Evolutionary conservation across 2,113 vertebrate species (phyloP).

Genomic region (Plotosus lineatus): DNA sequence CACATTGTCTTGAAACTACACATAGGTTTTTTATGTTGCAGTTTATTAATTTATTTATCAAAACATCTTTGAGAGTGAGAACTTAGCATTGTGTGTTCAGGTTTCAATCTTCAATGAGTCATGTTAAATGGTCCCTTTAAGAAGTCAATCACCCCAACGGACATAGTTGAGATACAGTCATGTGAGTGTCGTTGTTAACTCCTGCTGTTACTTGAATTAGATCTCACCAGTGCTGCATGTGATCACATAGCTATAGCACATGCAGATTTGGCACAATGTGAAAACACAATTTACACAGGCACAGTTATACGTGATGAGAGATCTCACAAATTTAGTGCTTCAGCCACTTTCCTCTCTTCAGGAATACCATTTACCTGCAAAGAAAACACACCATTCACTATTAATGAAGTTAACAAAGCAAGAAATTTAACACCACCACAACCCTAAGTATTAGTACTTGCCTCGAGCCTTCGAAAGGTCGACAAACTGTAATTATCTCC

Average conservation of each 20-base stretch:
- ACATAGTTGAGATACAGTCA: not conserved
- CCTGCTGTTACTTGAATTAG: not conserved
- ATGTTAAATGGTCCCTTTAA: slow-evolving; percentile 12
- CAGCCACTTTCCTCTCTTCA: slow-evolving; percentile 96
- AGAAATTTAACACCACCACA: slow-evolving; percentile 7
- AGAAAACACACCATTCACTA: slow-evolving; percentile 15
- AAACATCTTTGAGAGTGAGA: slow-evolving; percentile 35
- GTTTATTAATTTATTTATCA: slow-evolving; percentile 45
- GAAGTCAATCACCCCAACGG: not conserved
- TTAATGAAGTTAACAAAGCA: not conserved
- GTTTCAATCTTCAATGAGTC: not conserved
- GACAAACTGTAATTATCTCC: slow-evolving; percentile 98
- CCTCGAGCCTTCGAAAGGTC: slow-evolving; percentile 98
- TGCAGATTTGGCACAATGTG: slow-evolving; percentile 65
- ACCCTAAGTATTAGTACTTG: slow-evolving; percentile 75
- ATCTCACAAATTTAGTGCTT: slow-evolving; percentile 88
- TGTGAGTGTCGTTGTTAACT: not conserved
- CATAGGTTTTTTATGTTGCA: not conserved
- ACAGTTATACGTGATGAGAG: not conserved
- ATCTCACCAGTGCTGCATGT: not conserved
- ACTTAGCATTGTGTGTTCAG: not conserved
- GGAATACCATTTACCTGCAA: slow-evolving; percentile 99
- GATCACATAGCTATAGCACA: slow-evolving; percentile 45
- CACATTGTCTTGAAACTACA: not conserved
- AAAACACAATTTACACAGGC: slow-evolving; percentile 22